Evolutionary conservation across 1,140 invertebrate genomes (phyloP), one percentile per base, ranked within the genome.

Genomic region (Caenorhabditis inopinata): DNA sequence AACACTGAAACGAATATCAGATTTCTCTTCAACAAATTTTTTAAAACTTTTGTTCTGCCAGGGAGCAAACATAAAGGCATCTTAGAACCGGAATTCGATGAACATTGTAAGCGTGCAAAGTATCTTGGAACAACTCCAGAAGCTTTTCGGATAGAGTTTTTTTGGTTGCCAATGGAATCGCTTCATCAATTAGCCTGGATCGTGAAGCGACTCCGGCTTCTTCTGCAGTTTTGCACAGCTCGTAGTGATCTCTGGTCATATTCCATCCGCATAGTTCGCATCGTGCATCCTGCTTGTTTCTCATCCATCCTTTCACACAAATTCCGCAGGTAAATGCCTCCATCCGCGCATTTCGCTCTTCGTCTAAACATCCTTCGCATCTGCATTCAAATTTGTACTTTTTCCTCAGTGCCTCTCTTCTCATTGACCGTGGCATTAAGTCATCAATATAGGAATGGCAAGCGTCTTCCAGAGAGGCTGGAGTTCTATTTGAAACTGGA

Each of bases 401-500:
- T 25, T 62, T 25, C 81, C 51, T 68, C 23, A 83, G 47, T 23
- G n/a, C 9, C 7, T 74, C 25, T 47, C 46, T 18, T 47, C 82
- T 68, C 32, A 38, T 49, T 16, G 38, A n/a, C 0, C 9, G 14
- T n/a, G 82, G 58, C 23, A 68, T 21, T 74, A 83, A 51, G 5
- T 83, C 82, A 47, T 83, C 78, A 16, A 83, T 83, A 38, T 83
- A 83, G 14, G 80, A 78, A 74, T 83, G 81, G 12, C 46, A 53
- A 14, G 76, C 51, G 5, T 21, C 25, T 29, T 81, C 48, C n/a
- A 81, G 29, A 14, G 80, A 38, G 23, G 25, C 18, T 38, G 46
- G 75, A 18, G 38, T 5, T n/a, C 21, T 16, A 38, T 38, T 4
- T 2, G 21, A 18, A 7, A 49, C 46, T 11, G 77, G 77, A n/a